A percentile compares a stretch with the other conserved stretches of the same genome.
These are phyloP conservation scores for Dermatemys mawii DNA, from an alignment of 2,113 vertebrate genomes.

Conservation along the genomic window DNA sequence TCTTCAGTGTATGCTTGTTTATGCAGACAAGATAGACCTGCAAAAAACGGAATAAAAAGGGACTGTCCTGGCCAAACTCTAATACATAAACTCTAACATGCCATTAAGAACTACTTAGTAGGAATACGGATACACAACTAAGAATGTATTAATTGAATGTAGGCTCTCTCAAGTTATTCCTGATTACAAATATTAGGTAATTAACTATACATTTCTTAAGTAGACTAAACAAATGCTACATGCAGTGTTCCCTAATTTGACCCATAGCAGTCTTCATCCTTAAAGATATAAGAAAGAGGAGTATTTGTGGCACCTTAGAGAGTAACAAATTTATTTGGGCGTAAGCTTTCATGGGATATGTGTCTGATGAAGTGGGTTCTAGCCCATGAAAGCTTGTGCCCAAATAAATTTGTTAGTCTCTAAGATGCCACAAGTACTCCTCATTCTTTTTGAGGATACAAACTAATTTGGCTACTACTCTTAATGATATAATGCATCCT, in stretches of 20 bases:
- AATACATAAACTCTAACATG: neutral
- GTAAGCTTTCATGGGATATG: too few relatives aligned
- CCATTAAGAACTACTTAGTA: neutral
- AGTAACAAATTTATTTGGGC: too few relatives aligned
- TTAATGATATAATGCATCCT: neutral
- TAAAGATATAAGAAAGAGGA: too few relatives aligned
- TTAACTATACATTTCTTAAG: neutral
- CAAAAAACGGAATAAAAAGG: too few relatives aligned
- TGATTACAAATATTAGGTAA: neutral
- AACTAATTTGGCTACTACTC: too few relatives aligned
- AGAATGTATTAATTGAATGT: neutral
- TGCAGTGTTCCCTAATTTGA: neutral
- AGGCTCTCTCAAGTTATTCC: neutral
- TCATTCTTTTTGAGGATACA: too few relatives aligned
- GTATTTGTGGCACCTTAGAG: too few relatives aligned
- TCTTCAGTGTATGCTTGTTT: fast-evolving
- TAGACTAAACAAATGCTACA: neutral
- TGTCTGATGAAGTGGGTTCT: too few relatives aligned
- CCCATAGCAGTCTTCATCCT: neutral
- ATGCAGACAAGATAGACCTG: neutral
- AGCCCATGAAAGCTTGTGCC: too few relatives aligned
- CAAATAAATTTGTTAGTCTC: too few relatives aligned
- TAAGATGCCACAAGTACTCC: too few relatives aligned
- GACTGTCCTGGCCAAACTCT: too few relatives aligned
- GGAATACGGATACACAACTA: neutral